Percentiles rank a stretch among this genome's conserved stretches.
phyloP scores from a whole-genome alignment of 1,140 invertebrate genomes.

The Octopus sinensis region DNA sequence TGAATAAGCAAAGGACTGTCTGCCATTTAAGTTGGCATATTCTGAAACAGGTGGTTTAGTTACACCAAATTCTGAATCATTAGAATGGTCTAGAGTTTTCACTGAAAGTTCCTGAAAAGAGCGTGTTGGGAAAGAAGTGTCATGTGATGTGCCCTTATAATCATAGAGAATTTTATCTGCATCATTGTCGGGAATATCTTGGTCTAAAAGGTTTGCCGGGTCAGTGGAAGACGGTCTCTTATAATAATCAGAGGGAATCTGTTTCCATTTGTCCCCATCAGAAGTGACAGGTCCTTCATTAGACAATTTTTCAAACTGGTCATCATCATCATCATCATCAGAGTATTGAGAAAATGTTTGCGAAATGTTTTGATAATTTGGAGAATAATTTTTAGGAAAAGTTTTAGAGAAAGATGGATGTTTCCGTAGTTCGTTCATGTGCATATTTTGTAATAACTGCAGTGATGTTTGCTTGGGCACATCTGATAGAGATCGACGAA shows the following conservation, averaged over 20 bases:
- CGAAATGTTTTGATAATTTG: not conserved
- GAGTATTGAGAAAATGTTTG: not conserved
- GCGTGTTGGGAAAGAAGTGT: not conserved
- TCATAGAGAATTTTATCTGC: not conserved
- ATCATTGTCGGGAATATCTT: not conserved
- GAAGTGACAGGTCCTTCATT: not conserved
- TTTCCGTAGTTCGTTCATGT: not conserved
- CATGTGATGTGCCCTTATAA: not conserved
- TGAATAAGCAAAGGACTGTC: too few relatives aligned
- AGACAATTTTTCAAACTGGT: not conserved
- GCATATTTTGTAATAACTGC: not conserved
- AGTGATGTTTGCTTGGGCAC: not conserved
- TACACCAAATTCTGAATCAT: not conserved
- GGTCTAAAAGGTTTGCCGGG: not conserved
- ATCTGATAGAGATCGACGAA: not conserved
- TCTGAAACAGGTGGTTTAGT: too few relatives aligned
- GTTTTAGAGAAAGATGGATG: not conserved
- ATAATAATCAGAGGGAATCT: not conserved
- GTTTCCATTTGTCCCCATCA: not conserved
- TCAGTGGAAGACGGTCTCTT: too few relatives aligned
- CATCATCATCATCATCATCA: not conserved
- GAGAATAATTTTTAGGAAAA: not conserved
- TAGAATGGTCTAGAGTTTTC: not conserved
- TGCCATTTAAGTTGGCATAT: too few relatives aligned
- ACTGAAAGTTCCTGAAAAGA: not conserved